Conservation (phyloP, 2,888 invertebrate species). For the Chydorus sphaericus region DNA sequence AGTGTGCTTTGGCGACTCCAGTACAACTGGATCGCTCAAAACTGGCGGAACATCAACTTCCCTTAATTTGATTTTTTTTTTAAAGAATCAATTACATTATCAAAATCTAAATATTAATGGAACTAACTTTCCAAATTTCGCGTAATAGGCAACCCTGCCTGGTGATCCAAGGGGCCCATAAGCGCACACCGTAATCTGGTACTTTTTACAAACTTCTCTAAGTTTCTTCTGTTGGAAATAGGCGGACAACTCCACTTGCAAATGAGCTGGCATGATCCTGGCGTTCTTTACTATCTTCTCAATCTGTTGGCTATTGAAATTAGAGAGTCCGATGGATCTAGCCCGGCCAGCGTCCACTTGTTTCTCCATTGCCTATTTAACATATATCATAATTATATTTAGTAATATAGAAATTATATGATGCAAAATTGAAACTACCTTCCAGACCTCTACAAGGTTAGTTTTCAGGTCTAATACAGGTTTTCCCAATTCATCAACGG, state of each 20-base stretch:
- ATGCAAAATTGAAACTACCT: too few relatives aligned
- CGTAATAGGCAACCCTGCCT: neutral
- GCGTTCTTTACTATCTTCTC: constrained; percentile 43
- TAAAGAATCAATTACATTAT: neutral
- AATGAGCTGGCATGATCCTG: constrained; percentile 33
- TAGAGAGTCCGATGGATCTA: constrained; percentile 70
- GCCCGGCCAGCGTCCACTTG: constrained; percentile 50
- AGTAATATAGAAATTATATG: too few relatives aligned
- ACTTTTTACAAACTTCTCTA: constrained; percentile 39
- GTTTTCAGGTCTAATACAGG: constrained; percentile 40
- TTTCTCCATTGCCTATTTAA: constrained; percentile 44
- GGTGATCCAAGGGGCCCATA: constrained; percentile 11
- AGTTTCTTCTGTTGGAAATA: constrained; percentile 57
- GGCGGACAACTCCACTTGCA: constrained; percentile 59
- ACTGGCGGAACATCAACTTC: constrained; percentile 15
- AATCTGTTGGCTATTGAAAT: constrained; percentile 61
- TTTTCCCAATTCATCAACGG: neutral
- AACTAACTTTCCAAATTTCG: neutral
- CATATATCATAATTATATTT: constrained; percentile 10
- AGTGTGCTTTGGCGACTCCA: constrained; percentile 32
- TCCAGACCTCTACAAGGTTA: constrained; percentile 59
- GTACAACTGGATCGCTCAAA: constrained; percentile 27
- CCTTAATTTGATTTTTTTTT: neutral
- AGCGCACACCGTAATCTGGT: constrained; percentile 22
- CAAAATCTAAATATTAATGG: too few relatives aligned